phyloP scores from a whole-genome alignment of 2,113 vertebrate species.

The Cyanoderma ruficeps region DNA sequence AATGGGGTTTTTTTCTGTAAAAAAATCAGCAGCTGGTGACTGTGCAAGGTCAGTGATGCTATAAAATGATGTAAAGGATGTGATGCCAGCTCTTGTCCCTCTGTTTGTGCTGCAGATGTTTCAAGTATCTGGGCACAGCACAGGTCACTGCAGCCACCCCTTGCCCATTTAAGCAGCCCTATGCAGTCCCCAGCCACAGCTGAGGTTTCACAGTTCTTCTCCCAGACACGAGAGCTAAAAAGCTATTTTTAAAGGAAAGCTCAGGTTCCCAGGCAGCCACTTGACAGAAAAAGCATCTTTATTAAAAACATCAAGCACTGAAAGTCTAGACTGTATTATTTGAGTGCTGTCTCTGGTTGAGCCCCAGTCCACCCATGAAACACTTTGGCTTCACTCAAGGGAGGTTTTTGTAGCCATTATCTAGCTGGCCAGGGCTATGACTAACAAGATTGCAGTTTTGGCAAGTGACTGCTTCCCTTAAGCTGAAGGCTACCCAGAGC shows the following conservation, averaged over 20 bases:
- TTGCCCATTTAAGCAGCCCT: neutral
- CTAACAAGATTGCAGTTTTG: neutral
- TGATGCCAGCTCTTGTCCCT: neutral
- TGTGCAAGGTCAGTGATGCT: neutral
- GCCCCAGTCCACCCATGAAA: neutral
- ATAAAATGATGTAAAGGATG: neutral
- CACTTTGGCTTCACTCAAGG: neutral
- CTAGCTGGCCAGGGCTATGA: neutral
- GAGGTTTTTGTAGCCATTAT: neutral
- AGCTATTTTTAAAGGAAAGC: slow-evolving; percentile 6
- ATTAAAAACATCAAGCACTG: neutral
- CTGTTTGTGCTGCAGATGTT: neutral
- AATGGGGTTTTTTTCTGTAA: neutral
- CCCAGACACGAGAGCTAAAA: neutral
- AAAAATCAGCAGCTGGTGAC: neutral
- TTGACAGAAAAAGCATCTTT: slow-evolving; percentile 5
- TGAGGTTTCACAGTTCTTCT: neutral
- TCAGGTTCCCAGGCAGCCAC: slow-evolving; percentile 13
- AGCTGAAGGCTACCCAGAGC: neutral
- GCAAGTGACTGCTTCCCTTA: neutral
- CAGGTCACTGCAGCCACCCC: neutral
- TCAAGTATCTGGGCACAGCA: neutral
- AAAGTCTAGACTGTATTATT: slow-evolving; percentile 3
- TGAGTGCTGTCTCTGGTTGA: neutral
- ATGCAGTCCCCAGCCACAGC: neutral